Evolutionary conservation across 2,797 vertebrate genomes (phyloP).

Genomic region (Tauraco hartlaubi): DNA sequence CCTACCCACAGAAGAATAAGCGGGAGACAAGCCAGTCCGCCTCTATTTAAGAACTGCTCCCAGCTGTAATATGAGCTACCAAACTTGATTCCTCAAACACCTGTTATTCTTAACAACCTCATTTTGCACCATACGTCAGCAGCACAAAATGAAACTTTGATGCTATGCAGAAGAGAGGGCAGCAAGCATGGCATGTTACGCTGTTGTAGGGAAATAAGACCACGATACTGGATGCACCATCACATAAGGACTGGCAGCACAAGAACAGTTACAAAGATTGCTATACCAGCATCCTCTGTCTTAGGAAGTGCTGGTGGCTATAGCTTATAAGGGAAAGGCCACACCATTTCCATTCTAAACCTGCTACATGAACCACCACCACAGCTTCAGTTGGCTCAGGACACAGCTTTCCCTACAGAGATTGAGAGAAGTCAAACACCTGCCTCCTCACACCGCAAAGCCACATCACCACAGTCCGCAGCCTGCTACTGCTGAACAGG

Average conservation of each 20-base stretch:
- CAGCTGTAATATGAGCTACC: conserved; percentile 62
- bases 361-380: not conserved
- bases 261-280: not conserved
- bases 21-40: conserved; percentile 60
- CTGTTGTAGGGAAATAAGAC: not conserved
- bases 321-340: not conserved
- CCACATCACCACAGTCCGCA: accelerated
- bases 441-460: not conserved
- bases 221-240: not conserved
- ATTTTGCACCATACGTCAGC: conserved; percentile 61
- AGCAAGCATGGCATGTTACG: conserved; percentile 8
- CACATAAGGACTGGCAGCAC: not conserved
- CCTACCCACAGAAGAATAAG: conserved; percentile 42
- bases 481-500: not conserved
- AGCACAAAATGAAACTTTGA: conserved; percentile 64
- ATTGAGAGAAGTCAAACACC: not conserved
- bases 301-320: not conserved
- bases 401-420: not conserved
- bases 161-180: conserved; percentile 52
- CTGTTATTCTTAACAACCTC: conserved; percentile 72
- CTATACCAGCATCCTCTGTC: not conserved
- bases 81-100: conserved; percentile 63
- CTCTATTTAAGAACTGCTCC: conserved; percentile 69
- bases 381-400: not conserved
- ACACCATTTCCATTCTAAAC: not conserved